These are phyloP conservation scores for Medauroidea extradentata DNA, from an alignment of 1,140 invertebrate species.

Conservation along the genomic window DNA sequence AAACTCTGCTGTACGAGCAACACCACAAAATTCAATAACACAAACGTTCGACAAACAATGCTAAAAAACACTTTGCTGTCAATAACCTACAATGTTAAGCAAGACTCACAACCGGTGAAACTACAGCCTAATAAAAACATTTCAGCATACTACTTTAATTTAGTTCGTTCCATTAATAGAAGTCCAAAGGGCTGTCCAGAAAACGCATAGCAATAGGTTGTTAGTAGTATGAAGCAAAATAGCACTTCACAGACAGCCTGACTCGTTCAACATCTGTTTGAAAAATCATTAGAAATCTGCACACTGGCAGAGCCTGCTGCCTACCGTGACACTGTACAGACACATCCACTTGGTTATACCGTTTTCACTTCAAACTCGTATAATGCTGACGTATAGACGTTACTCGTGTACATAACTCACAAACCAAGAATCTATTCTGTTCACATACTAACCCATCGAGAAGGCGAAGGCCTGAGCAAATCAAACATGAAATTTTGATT, in stretches of 20 bases:
- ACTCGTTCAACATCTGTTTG: too few species aligned
- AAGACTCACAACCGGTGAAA: not conserved
- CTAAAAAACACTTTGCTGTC: not conserved
- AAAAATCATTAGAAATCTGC: too few species aligned
- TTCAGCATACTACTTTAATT: too few species aligned
- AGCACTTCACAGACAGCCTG: too few species aligned
- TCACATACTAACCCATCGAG: constrained; percentile 16
- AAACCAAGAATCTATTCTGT: not conserved
- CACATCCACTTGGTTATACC: constrained; percentile 13
- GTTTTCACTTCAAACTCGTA: not conserved
- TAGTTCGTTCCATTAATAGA: too few species aligned
- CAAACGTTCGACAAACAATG: too few species aligned
- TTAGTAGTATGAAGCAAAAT: too few species aligned
- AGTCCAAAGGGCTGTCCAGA: too few species aligned
- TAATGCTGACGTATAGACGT: not conserved
- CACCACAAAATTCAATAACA: too few species aligned
- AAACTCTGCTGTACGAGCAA: too few species aligned
- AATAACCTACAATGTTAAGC: not conserved
- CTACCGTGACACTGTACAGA: constrained; percentile 10
- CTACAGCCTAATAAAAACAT: not conserved
- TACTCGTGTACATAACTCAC: not conserved
- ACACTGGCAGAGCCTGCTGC: not conserved
- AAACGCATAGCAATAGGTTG: too few species aligned
- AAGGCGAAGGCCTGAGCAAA: constrained; percentile 3
- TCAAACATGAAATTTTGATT: constrained; percentile 7